phyloP scores from a whole-genome alignment of 2,797 vertebrate genomes.

The Phrynocephalus forsythii region DNA sequence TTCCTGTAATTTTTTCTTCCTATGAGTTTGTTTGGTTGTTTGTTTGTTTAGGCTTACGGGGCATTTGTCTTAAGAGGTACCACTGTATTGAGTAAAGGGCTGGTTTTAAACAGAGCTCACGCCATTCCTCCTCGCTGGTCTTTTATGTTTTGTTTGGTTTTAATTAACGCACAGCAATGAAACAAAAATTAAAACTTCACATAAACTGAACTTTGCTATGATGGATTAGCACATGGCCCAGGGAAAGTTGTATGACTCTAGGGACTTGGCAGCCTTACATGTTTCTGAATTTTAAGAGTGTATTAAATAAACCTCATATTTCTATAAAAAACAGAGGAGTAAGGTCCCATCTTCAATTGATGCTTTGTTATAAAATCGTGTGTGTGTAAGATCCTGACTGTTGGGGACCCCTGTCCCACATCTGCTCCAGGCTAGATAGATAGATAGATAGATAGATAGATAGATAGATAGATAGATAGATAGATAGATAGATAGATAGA shows the following conservation, averaged over 20 bases:
- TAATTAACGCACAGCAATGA: not conserved
- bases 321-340: slow-evolving; percentile 55
- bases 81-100: not conserved
- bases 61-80: too few species aligned
- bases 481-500: too few species aligned
- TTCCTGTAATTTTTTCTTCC: too few species aligned
- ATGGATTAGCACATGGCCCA: not conserved
- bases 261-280: not conserved
- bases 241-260: not conserved
- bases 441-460: too few species aligned
- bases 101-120: not conserved
- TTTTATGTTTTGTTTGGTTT: not conserved
- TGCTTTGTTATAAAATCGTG: too few species aligned
- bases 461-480: too few species aligned
- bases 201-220: not conserved
- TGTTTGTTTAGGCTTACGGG: too few species aligned
- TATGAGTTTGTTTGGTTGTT: too few species aligned
- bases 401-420: too few species aligned
- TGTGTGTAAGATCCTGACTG: too few species aligned
- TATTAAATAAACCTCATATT: slow-evolving; percentile 41
- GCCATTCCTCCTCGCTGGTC: not conserved
- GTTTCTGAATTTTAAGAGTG: not conserved
- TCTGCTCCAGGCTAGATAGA: too few species aligned
- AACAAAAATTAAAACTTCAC: not conserved
- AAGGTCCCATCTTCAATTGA: slow-evolving; percentile 42